Evolutionary conservation across 2,888 invertebrate species (phyloP).

Genomic region (Neuroscelio doddi): DNA sequence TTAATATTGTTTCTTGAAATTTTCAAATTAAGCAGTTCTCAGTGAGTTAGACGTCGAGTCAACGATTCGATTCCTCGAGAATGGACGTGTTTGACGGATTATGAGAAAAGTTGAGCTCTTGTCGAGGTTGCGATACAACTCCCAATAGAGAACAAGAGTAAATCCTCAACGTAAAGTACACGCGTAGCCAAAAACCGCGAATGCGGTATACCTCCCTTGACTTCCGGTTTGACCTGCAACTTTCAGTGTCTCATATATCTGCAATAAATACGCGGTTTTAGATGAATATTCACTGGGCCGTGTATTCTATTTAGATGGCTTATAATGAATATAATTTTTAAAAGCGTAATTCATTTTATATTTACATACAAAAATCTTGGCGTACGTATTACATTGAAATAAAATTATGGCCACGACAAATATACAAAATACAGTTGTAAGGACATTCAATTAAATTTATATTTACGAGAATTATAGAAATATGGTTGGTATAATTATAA

Average conservation of each 20-base stretch:
- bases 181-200: conserved; percentile 26
- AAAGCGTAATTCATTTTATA: too few relatives aligned
- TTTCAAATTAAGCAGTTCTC: conserved; percentile 14
- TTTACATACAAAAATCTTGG: too few relatives aligned
- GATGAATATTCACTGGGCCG: conserved; percentile 1
- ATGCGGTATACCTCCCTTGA: conserved; percentile 27
- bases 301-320: too few relatives aligned
- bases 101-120: conserved; percentile 42
- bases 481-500: too few relatives aligned
- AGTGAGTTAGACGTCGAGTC: conserved; percentile 25
- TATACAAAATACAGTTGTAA: too few relatives aligned
- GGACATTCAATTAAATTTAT: too few relatives aligned
- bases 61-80: conserved; percentile 27
- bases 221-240: conserved; percentile 29
- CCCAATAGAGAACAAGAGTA: conserved; percentile 25
- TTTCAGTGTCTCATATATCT: conserved; percentile 16
- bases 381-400: too few relatives aligned
- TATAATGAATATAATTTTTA: too few relatives aligned
- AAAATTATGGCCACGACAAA: too few relatives aligned
- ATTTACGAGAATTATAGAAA: too few relatives aligned
- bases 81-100: conserved; percentile 36
- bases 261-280: conserved; percentile 2
- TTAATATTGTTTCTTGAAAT: too few relatives aligned
- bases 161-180: conserved; percentile 29
- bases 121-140: conserved; percentile 27